Percentiles rank a stretch among this genome's conserved stretches.
These are phyloP conservation scores for Ormyrus thymus DNA, from an alignment of 2,888 invertebrate genomes.

Conservation along the genomic window DNA sequence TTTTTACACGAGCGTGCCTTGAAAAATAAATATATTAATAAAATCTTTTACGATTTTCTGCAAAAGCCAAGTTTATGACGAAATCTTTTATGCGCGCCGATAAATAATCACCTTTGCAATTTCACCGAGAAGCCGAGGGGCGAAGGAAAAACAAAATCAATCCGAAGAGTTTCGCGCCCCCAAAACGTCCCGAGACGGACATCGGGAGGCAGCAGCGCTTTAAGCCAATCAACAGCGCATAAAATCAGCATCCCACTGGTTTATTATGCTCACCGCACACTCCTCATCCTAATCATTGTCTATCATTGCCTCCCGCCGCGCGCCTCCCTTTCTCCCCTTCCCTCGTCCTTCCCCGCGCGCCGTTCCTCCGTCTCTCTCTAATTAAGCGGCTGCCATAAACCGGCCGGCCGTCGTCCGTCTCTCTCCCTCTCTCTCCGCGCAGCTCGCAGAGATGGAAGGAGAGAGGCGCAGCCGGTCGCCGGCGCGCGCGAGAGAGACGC, in stretches of 20 bases:
- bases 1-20: too few relatives aligned
- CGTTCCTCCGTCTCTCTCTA: slow-evolving; percentile 54
- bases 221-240: not conserved
- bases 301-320: slow-evolving; percentile 38
- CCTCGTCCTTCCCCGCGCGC: slow-evolving; percentile 22
- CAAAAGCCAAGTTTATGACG: too few relatives aligned
- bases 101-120: too few relatives aligned
- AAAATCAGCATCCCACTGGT: slow-evolving; percentile 6
- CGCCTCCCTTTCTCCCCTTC: slow-evolving; percentile 30
- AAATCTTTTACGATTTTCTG: too few relatives aligned
- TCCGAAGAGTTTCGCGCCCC: too few relatives aligned
- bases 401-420: slow-evolving; percentile 22
- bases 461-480: slow-evolving; percentile 51
- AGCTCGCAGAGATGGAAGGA: too few relatives aligned
- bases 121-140: too few relatives aligned
- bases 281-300: slow-evolving; percentile 37
- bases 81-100: too few relatives aligned
- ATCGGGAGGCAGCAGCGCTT: not conserved
- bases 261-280: not conserved
- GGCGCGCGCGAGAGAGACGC: not conserved
- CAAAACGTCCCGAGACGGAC: not conserved
- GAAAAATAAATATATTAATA: too few relatives aligned
- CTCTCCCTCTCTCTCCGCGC: too few relatives aligned
- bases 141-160: too few relatives aligned
- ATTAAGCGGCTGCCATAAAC: slow-evolving; percentile 56